A percentile compares a stretch with the other conserved stretches of the same genome.
phyloP scores from a whole-genome alignment of 2,113 vertebrate genomes.

The Oncorhynchus keta region DNA sequence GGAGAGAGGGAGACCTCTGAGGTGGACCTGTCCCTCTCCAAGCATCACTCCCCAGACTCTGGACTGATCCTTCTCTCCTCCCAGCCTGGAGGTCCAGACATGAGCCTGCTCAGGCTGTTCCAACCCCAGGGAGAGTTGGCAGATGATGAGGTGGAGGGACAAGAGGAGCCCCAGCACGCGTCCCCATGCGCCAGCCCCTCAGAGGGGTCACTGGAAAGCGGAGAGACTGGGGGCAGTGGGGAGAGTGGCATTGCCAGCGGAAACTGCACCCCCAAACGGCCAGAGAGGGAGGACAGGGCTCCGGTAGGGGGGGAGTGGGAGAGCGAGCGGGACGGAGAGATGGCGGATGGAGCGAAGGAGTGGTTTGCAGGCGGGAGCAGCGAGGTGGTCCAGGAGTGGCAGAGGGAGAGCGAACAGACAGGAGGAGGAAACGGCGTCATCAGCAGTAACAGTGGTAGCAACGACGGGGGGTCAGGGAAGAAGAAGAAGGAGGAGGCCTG shows the following conservation, averaged over 20 bases:
- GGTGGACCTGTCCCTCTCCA: conserved; percentile 56
- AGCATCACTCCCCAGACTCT: conserved; percentile 62
- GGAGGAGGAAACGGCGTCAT: conserved; percentile 8
- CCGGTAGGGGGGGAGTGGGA: conserved; percentile 63
- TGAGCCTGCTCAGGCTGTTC: conserved; percentile 84
- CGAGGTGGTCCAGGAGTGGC: conserved; percentile 69
- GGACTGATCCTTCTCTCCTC: conserved; percentile 64
- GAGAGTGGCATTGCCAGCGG: conserved; percentile 80
- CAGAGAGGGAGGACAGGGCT: conserved; percentile 59
- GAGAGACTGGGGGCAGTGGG: conserved; percentile 72
- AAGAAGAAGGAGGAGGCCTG: conserved; percentile 78
- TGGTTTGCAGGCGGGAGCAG: conserved; percentile 52
- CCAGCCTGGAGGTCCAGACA: conserved; percentile 72
- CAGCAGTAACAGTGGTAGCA: neutral
- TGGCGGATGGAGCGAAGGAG: conserved; percentile 48
- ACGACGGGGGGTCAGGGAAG: neutral
- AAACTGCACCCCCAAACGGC: conserved; percentile 77
- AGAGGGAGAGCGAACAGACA: conserved; percentile 64
- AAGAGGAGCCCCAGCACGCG: conserved; percentile 81
- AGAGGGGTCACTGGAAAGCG: conserved; percentile 95
- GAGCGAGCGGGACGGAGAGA: conserved; percentile 58
- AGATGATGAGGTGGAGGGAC: conserved; percentile 63
- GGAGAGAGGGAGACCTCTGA: conserved; percentile 26
- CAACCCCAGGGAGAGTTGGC: conserved; percentile 84
- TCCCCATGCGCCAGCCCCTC: conserved; percentile 96